phyloP scores from a whole-genome alignment of 2,797 vertebrate species.

The Argya squamiceps region DNA sequence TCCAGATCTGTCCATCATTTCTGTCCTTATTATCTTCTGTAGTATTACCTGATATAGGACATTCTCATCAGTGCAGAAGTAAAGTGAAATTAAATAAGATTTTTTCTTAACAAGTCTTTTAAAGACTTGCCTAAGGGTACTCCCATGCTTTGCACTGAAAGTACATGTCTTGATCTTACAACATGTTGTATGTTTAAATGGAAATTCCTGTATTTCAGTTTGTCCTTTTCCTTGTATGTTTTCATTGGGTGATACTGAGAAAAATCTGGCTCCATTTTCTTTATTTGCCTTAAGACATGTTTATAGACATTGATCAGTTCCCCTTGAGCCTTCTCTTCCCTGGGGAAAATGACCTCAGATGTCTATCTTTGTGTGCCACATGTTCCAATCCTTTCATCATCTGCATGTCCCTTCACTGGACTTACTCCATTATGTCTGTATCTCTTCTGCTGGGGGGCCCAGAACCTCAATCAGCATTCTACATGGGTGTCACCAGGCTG shows the following conservation, averaged over 20 bases:
- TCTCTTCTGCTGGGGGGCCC: neutral
- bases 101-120: neutral
- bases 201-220: neutral
- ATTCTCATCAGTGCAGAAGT: neutral
- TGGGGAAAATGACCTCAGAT: neutral
- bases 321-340: neutral
- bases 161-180: neutral
- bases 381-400: neutral
- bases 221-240: neutral
- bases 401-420: neutral
- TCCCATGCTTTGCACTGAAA: neutral
- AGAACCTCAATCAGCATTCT: neutral
- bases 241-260: neutral
- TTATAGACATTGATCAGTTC: neutral
- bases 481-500: neutral
- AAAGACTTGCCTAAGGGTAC: neutral
- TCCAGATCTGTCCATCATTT: neutral
- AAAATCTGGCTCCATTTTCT: neutral
- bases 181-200: neutral
- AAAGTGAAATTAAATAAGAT: neutral
- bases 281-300: neutral
- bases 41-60: neutral
- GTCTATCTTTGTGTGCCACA: neutral
- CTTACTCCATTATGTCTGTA: neutral
- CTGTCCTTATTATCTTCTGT: neutral